Conservation (phyloP, 2,888 invertebrate genomes). For the Pseudeuparius sepicola region DNA sequence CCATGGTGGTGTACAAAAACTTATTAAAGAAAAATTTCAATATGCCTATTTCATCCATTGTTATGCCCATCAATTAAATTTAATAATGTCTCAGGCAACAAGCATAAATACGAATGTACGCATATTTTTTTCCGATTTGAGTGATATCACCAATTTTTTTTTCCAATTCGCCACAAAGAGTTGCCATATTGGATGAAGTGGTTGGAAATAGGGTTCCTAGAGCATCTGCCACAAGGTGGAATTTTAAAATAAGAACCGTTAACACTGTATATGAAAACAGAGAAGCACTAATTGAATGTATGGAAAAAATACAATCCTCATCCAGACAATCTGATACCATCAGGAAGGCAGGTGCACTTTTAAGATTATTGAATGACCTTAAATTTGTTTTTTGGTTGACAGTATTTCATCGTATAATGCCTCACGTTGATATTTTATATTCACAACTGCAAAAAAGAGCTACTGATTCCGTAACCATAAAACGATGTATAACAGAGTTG, state of each 20-base stretch:
- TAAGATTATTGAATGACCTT: conserved; percentile 14
- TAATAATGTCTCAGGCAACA: conserved; percentile 9
- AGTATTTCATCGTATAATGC: conserved; percentile 23
- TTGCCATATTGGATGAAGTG: conserved; percentile 9
- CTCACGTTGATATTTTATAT: conserved; percentile 24
- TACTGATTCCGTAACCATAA: conserved; percentile 13
- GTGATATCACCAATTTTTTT: conserved; percentile 2
- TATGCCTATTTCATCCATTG: conserved; percentile 2
- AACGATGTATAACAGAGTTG: conserved; percentile 6
- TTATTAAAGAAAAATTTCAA: conserved; percentile 2
- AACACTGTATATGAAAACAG: conserved; percentile 18
- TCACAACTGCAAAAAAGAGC: conserved; percentile 21
- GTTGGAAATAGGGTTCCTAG: conserved; percentile 13
- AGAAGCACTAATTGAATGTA: conserved; percentile 22
- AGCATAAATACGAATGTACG: conserved; percentile 11
- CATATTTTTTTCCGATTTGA: conserved; percentile 4
- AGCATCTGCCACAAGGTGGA: conserved; percentile 14
- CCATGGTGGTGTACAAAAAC: conserved; percentile 9
- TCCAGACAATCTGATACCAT: conserved; percentile 13
- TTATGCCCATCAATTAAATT: conserved; percentile 14
- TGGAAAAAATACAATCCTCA: conserved; percentile 21
- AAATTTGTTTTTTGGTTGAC: conserved; percentile 22
- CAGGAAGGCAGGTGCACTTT: conserved; percentile 16
- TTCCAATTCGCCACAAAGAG: conserved; percentile 2
- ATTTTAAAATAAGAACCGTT: conserved; percentile 15